phyloP scores from a whole-genome alignment of 2,797 vertebrate species.

The Myioborus miniatus region DNA sequence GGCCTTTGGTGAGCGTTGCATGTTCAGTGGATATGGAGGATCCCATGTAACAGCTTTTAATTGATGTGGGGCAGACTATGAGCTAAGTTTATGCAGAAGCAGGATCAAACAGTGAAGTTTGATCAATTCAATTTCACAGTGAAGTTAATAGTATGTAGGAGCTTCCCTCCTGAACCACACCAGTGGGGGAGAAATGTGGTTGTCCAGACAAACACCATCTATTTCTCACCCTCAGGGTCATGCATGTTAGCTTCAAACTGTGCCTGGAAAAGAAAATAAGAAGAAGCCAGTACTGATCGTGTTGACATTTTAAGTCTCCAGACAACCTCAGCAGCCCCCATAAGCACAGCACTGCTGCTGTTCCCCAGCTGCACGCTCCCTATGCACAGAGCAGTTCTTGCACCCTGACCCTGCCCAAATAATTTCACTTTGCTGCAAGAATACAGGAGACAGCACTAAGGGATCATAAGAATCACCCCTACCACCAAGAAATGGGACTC shows the following conservation, averaged over 20 bases:
- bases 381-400: fast-evolving
- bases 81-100: not conserved
- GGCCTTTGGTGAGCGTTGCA: not conserved
- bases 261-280: not conserved
- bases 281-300: not conserved
- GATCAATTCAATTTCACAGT: not conserved
- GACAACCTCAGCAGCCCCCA: not conserved
- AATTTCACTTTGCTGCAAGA: not conserved
- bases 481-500: not conserved
- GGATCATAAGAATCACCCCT: not conserved
- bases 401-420: not conserved
- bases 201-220: not conserved
- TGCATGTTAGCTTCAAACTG: not conserved
- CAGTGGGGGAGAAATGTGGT: fast-evolving
- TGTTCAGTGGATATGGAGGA: not conserved
- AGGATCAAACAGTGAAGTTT: not conserved
- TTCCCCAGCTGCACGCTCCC: not conserved
- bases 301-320: not conserved
- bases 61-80: not conserved
- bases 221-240: not conserved
- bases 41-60: not conserved
- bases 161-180: not conserved
- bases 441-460: not conserved
- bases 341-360: not conserved
- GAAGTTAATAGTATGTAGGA: not conserved